These are phyloP conservation scores for Pseudochromis fuscus DNA, from an alignment of 2,797 vertebrate species.

Conservation along the genomic window DNA sequence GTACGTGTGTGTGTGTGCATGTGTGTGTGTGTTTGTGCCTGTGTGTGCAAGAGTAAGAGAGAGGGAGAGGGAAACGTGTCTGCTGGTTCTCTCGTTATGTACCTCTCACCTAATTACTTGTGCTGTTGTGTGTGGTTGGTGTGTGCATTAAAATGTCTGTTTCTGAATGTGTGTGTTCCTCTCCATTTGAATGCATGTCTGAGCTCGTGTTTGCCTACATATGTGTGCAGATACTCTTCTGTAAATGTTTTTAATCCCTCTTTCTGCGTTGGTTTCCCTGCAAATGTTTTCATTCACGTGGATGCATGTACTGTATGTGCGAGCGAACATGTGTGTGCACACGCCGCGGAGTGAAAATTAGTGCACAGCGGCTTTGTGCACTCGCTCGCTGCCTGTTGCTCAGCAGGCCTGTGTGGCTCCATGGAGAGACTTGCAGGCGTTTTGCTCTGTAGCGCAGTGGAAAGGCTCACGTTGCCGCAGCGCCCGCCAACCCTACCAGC, in stretches of 20 bases:
- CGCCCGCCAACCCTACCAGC: slow-evolving; percentile 83
- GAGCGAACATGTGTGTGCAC: slow-evolving; percentile 15
- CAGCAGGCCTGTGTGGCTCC: slow-evolving; percentile 72
- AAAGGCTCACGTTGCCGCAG: slow-evolving; percentile 85
- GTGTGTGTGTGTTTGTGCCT: neutral
- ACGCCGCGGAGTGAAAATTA: slow-evolving; percentile 42
- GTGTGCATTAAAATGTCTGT: slow-evolving; percentile 3
- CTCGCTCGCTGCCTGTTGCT: slow-evolving; percentile 80
- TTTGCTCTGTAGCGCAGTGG: slow-evolving; percentile 81
- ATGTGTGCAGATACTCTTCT: neutral
- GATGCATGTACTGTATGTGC: neutral
- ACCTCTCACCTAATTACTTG: slow-evolving; percentile 13
- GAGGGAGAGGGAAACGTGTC: slow-evolving; percentile 9
- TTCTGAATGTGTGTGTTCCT: neutral
- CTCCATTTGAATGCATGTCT: neutral
- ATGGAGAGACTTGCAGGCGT: slow-evolving; percentile 77
- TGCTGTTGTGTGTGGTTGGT: slow-evolving; percentile 13
- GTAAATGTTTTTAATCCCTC: neutral
- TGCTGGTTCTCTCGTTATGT: slow-evolving; percentile 21
- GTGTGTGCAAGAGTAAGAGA: slow-evolving; percentile 2
- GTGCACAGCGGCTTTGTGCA: slow-evolving; percentile 56
- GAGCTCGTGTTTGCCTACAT: neutral
- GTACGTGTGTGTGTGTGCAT: slow-evolving; percentile 2
- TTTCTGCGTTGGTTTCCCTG: neutral
- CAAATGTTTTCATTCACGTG: too few relatives aligned